Percentiles rank a stretch among this genome's conserved stretches.
phyloP scores from a whole-genome alignment of 2,888 invertebrate genomes.

The Cheilosia soror region DNA sequence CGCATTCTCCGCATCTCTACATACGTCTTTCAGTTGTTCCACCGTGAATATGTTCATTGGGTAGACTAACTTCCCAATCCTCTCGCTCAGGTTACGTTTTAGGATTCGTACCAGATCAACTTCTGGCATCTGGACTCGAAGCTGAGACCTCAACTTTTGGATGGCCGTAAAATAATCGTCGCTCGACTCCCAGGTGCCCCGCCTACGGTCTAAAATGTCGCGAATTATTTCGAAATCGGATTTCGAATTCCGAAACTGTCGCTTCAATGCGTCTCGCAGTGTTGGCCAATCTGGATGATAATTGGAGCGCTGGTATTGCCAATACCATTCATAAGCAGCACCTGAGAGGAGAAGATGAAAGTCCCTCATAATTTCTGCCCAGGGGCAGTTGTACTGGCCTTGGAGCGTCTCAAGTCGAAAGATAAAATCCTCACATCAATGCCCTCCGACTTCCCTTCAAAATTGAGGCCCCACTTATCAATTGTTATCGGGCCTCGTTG shows the following conservation, averaged over 20 bases:
- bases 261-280: not conserved
- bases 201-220: conserved; percentile 7
- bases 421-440: not conserved
- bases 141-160: not conserved
- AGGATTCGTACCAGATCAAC: too few species aligned
- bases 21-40: not conserved
- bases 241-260: not conserved
- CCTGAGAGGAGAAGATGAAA: too few species aligned
- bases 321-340: not conserved
- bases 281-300: not conserved
- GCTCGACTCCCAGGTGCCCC: not conserved
- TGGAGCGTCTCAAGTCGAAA: too few species aligned
- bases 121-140: too few species aligned
- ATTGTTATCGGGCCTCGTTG: too few species aligned
- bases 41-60: not conserved
- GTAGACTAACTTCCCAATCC: not conserved
- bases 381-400: not conserved
- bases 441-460: too few species aligned
- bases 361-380: too few species aligned
- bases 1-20: conserved; percentile 11
- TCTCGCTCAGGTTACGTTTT: conserved; percentile 1
- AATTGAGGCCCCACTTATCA: too few species aligned
- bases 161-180: not conserved
- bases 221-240: conserved; percentile 11
- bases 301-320: not conserved